Evolutionary conservation across 2,113 vertebrate genomes (phyloP).

Genomic region (Plestiodon gilberti): DNA sequence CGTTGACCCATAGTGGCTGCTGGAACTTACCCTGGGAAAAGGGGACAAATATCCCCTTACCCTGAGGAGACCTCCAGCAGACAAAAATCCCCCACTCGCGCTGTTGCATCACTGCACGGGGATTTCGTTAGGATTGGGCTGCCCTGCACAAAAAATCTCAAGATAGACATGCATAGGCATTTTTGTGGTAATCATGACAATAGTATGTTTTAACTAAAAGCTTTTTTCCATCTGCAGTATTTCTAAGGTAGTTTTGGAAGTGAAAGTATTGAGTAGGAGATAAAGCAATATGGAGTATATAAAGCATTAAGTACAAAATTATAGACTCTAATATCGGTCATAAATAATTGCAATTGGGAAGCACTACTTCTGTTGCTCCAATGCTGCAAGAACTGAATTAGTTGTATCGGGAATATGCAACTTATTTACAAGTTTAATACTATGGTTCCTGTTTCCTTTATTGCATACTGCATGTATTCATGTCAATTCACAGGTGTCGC

Average conservation of each 20-base stretch:
- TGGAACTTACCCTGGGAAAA: too few species aligned
- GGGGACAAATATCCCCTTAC: too few species aligned
- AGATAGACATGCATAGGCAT: neutral
- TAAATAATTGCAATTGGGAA: neutral
- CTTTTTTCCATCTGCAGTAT: neutral
- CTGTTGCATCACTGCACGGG: too few species aligned
- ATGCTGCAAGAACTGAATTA: too few species aligned
- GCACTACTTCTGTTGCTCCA: neutral
- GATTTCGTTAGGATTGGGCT: too few species aligned
- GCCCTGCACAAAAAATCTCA: neutral
- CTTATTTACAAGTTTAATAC: neutral
- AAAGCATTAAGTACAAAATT: neutral
- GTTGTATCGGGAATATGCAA: too few species aligned
- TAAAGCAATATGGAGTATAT: neutral
- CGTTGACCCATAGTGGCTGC: too few species aligned
- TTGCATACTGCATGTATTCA: neutral
- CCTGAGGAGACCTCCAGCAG: too few species aligned
- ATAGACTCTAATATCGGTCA: neutral
- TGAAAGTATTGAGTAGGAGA: neutral
- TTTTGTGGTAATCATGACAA: neutral
- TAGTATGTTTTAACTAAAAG: neutral
- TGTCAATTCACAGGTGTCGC: too few species aligned
- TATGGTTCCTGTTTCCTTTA: neutral
- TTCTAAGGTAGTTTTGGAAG: neutral
- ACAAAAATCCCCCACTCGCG: too few species aligned